These are phyloP conservation scores for Platyrinchus mystaceus DNA, from an alignment of 2,797 vertebrate genomes.

Conservation along the genomic window DNA sequence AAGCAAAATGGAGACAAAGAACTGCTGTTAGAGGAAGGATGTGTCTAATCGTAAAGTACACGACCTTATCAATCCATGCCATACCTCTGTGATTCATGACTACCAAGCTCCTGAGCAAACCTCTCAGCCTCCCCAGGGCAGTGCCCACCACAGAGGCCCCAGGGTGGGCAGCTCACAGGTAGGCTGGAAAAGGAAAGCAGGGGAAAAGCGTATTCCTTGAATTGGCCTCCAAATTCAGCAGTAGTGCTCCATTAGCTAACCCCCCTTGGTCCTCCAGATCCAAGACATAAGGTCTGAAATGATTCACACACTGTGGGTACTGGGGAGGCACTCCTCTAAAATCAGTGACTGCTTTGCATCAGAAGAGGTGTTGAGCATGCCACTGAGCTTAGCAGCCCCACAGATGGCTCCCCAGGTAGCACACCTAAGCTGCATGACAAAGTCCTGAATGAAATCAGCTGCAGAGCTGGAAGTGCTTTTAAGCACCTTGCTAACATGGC, in stretches of 20 bases:
- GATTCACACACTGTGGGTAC: rapidly evolving
- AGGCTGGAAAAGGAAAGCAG: not conserved
- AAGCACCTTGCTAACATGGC: not conserved
- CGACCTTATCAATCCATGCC: slow-evolving; percentile 58
- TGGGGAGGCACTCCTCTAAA: not conserved
- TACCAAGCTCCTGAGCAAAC: slow-evolving; percentile 50
- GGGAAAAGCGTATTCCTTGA: not conserved
- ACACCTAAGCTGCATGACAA: not conserved
- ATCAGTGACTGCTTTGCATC: not conserved
- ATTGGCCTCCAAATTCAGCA: not conserved
- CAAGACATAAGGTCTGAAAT: not conserved
- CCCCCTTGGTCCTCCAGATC: rapidly evolving
- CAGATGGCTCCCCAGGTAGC: not conserved
- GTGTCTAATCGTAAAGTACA: slow-evolving; percentile 67
- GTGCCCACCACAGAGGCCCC: not conserved
- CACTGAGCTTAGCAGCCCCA: not conserved
- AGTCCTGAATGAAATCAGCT: not conserved
- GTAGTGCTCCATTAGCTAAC: not conserved
- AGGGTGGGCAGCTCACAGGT: not conserved
- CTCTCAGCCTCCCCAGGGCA: not conserved
- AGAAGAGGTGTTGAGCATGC: rapidly evolving
- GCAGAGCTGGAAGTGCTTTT: not conserved
- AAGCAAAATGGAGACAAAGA: slow-evolving; percentile 64
- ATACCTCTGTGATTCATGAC: slow-evolving; percentile 65
- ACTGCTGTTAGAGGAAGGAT: slow-evolving; percentile 54